phyloP scores from a whole-genome alignment of 2,888 invertebrate genomes.

The Omphaloscelis lunosa region DNA sequence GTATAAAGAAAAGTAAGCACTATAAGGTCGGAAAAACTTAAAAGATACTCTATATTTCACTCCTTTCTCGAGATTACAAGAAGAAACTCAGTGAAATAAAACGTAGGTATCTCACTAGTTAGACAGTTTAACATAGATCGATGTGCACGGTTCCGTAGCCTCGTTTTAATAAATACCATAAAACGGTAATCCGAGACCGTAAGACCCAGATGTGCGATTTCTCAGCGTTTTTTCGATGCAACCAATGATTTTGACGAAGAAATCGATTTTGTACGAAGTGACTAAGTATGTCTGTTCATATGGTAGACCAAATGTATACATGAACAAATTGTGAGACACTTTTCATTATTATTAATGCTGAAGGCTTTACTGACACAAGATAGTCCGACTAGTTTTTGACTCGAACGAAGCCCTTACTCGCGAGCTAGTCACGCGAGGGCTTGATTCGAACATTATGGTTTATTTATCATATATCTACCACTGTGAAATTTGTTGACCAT shows the following conservation, averaged over 20 bases:
- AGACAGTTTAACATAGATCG: conserved; percentile 52
- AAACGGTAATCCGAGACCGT: conserved; percentile 59
- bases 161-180: conserved; percentile 62
- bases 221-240: conserved; percentile 38
- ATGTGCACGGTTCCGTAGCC: conserved; percentile 55
- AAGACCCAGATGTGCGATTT: conserved; percentile 58
- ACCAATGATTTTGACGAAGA: conserved; percentile 9
- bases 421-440: neutral
- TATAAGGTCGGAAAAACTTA: conserved; percentile 1
- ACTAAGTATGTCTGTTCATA: neutral
- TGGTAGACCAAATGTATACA: neutral
- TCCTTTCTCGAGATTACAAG: conserved; percentile 28
- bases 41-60: neutral
- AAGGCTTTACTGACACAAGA: neutral
- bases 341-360: neutral
- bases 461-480: neutral
- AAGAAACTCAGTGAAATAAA: conserved; percentile 38
- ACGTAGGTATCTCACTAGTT: conserved; percentile 22
- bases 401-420: neutral
- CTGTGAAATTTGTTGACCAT: neutral
- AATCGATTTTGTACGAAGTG: conserved; percentile 19
- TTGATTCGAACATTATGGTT: neutral
- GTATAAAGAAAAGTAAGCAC: neutral
- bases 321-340: neutral
- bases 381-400: neutral